These are phyloP conservation scores for Caenorhabditis afra DNA, from an alignment of 2,888 invertebrate species.

Conservation along the genomic window DNA sequence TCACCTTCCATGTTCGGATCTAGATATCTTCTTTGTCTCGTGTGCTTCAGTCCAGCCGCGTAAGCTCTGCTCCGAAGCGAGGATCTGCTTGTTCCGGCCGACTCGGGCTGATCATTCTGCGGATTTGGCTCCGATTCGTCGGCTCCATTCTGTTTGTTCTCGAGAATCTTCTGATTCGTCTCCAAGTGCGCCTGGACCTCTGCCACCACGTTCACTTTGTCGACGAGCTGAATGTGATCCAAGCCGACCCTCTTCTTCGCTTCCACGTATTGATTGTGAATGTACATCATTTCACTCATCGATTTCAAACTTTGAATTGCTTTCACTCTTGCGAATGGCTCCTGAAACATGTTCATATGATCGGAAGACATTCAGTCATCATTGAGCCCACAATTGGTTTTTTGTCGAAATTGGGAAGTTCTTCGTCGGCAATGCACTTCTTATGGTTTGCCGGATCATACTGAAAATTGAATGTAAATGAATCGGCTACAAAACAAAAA, in stretches of 20 bases:
- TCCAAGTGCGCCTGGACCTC: conserved; percentile 17
- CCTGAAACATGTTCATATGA: conserved; percentile 23
- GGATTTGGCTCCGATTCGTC: neutral
- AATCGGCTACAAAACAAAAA: too few species aligned
- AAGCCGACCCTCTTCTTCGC: conserved; percentile 33
- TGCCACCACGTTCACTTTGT: conserved; percentile 13
- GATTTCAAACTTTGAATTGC: conserved; percentile 1
- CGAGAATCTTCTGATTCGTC: conserved; percentile 14
- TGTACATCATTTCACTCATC: conserved; percentile 22
- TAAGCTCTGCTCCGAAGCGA: conserved; percentile 48
- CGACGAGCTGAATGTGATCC: conserved; percentile 13
- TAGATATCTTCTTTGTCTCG: conserved; percentile 57
- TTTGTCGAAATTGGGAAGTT: conserved; percentile 19
- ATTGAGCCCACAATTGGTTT: conserved; percentile 13
- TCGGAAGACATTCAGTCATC: neutral
- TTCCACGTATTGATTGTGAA: conserved; percentile 31
- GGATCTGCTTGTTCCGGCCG: conserved; percentile 45
- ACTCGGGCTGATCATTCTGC: neutral
- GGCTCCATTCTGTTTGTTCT: neutral
- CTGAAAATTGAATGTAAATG: conserved; percentile 23
- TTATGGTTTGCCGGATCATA: conserved; percentile 61
- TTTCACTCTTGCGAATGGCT: conserved; percentile 35
- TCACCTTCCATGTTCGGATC: conserved; percentile 63
- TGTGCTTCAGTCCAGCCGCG: conserved; percentile 44
- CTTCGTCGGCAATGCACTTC: conserved; percentile 41